Base-by-base conservation (phyloP, 2,888 invertebrate species). In the Noctua pronuba region DNA sequence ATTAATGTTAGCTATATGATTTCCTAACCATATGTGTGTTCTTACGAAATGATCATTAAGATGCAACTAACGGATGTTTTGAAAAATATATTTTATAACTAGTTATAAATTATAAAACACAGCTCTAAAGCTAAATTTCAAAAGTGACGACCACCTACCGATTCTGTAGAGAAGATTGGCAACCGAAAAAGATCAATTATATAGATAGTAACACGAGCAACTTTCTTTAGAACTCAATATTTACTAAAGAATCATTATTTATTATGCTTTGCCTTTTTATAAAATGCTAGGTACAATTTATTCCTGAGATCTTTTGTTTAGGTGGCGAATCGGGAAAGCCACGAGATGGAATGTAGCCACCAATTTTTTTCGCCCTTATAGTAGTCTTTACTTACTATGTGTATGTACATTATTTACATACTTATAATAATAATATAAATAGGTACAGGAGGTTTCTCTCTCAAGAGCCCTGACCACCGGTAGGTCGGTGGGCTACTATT, bases 151-250 rank as follows among this genome's bases (percentile, higher is more conserved):
- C 52, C 62, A 80, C 52, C 78, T 67, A 83, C 73, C 18, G 66
- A 64, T 76, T 73, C 62, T 44, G 13, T 70, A 75, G 66, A 66
- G 44, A 35, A 79, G 78, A 82, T 76, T 79, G 75, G 75, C 75
- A 77, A 85, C 77, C 80, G 79, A 82, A 80, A 76, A 79, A 86
- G 72, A 85, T 88, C 85, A 80, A 83, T 83, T 78, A 71, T 58
- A 78, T 55, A 75, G 80, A 85, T 80, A 84, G 72, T 66, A 84
- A 76, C 65, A 80, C 75, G 71, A 83, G 67, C 71, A 81, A 83
- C 80, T 88, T 88, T 88, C 83, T 79, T 83, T 66, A 77, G 52
- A 74, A 75, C 70, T 80, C 65, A 77, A 70, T 60, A 68, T 77
- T 73, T 81, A 66, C 60, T 64, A 80, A 82, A 79, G 66, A 55